A percentile compares a stretch with the other conserved stretches of the same genome.
These are phyloP conservation scores for Gobionotothen gibberifrons DNA, from an alignment of 2,797 vertebrate genomes.

Conservation along the genomic window DNA sequence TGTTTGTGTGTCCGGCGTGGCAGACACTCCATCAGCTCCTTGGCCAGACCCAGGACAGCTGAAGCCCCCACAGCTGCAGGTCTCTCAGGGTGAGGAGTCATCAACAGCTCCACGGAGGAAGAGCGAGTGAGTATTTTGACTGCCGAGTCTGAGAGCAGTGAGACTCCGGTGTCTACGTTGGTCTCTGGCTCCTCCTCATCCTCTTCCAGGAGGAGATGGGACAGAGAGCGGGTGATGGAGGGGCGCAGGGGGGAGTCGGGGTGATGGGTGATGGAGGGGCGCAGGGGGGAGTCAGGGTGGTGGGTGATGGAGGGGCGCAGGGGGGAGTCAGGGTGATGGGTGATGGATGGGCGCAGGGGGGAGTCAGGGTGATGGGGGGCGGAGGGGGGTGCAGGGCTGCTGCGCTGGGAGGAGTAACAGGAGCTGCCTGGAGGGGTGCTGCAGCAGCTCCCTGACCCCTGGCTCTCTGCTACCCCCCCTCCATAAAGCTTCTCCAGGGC, in stretches of 20 bases:
- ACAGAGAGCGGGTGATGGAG: conserved; percentile 58
- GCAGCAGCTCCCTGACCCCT: conserved; percentile 59
- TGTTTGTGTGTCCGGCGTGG: conserved; percentile 6
- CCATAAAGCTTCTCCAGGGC: conserved; percentile 57
- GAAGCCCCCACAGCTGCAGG: conserved; percentile 63
- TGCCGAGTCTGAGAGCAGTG: conserved; percentile 14
- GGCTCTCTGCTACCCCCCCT: conserved; percentile 48
- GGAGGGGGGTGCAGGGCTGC: conserved; percentile 59
- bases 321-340: conserved; percentile 6
- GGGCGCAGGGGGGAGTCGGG: conserved; percentile 54
- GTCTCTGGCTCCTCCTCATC: conserved; percentile 82
- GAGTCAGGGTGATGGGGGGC: conserved; percentile 51
- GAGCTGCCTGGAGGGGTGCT: conserved; percentile 75
- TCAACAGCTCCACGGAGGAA: conserved; percentile 61
- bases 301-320: too few species aligned
- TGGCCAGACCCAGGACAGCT: conserved; percentile 65
- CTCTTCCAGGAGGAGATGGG: conserved; percentile 71
- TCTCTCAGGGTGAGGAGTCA: conserved; percentile 20
- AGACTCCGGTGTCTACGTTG: conserved; percentile 90
- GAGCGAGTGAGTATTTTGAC: conserved; percentile 39
- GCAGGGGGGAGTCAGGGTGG: conserved; percentile 67
- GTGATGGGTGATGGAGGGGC: conserved; percentile 47
- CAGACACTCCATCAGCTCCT: conserved; percentile 72
- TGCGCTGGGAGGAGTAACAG: conserved; percentile 76
- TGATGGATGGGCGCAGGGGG: conserved; percentile 65